Conservation (phyloP, 1,140 invertebrate genomes). For the Hermetia illucens region DNA sequence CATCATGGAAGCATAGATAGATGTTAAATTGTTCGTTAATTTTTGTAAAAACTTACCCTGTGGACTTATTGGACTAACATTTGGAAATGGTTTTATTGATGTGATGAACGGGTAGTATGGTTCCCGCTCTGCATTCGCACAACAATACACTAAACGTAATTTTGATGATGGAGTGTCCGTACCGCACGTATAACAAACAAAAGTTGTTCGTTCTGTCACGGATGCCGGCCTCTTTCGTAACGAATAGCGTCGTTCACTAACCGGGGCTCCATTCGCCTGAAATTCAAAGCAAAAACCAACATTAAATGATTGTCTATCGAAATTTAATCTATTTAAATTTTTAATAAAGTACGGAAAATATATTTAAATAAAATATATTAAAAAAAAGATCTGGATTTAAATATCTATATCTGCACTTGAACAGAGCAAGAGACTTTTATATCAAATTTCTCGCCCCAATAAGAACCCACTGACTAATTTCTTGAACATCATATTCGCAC, state of each 20-base stretch:
- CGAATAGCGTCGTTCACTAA: conserved; percentile 61
- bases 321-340: too few relatives aligned
- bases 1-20: conserved; percentile 6
- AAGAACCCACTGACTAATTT: too few relatives aligned
- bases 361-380: too few relatives aligned
- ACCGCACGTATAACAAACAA: conserved; percentile 81
- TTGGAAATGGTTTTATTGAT: conserved; percentile 56
- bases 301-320: too few relatives aligned
- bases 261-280: conserved; percentile 51
- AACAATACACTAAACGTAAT: conserved; percentile 68
- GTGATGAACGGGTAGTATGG: conserved; percentile 80
- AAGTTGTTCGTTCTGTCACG: conserved; percentile 50
- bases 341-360: too few relatives aligned
- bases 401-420: too few relatives aligned
- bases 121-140: conserved; percentile 67
- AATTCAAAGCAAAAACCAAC: conserved; percentile 16
- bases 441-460: too few relatives aligned
- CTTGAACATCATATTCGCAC: too few relatives aligned
- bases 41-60: conserved; percentile 36
- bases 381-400: too few relatives aligned
- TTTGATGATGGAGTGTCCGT: conserved; percentile 58
- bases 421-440: too few relatives aligned
- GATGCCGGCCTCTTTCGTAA: conserved; percentile 53
- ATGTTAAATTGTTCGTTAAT: conserved; percentile 1
- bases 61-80: conserved; percentile 69